These are phyloP conservation scores for Cricetomys ansorgei DNA, from an alignment of 2,113 vertebrate species.

Conservation along the genomic window DNA sequence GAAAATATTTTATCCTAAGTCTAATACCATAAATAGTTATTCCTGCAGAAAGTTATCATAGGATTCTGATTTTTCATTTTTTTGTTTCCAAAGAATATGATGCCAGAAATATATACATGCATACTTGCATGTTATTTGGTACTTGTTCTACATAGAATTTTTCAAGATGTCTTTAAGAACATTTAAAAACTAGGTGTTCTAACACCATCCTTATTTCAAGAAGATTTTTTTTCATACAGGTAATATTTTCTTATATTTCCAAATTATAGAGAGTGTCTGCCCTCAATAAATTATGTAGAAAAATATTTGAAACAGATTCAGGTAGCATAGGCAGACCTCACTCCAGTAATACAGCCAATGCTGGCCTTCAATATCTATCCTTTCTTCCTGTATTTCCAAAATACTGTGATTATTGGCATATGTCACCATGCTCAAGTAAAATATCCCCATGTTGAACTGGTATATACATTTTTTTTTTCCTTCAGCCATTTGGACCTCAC, in stretches of 20 bases:
- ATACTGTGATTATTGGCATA: not conserved
- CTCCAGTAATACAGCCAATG: not conserved
- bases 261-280: not conserved
- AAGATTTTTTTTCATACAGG: not conserved
- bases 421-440: not conserved
- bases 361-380: not conserved
- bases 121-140: not conserved
- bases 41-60: not conserved
- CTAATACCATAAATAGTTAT: not conserved
- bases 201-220: slow-evolving; percentile 3
- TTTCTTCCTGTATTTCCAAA: not conserved
- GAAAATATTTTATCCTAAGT: slow-evolving; percentile 41
- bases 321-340: not conserved
- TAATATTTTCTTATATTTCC: not conserved
- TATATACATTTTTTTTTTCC: not conserved
- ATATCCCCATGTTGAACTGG: not conserved
- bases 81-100: slow-evolving; percentile 15
- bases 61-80: not conserved
- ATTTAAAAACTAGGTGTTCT: not conserved
- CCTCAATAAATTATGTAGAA: not conserved
- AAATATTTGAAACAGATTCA: not conserved
- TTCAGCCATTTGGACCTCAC: not conserved
- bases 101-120: not conserved
- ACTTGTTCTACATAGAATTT: slow-evolving; percentile 12
- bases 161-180: not conserved